These are phyloP conservation scores for Lingula anatina DNA, from an alignment of 2,888 invertebrate species.

Conservation along the genomic window DNA sequence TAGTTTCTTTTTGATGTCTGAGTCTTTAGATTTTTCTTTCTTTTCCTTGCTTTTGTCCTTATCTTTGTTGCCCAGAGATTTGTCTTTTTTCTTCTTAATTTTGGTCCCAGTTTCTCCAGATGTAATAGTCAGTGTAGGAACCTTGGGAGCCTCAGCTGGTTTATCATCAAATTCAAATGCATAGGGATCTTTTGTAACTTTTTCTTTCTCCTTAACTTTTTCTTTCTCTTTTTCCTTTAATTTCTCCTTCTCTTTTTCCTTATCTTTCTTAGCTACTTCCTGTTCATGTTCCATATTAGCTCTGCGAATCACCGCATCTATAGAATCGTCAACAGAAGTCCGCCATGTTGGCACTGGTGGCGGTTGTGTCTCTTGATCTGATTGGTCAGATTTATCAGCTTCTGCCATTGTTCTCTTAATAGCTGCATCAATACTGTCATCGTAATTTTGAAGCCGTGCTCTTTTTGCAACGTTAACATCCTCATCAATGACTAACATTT, in stretches of 20 bases:
- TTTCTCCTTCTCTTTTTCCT: constrained; percentile 66
- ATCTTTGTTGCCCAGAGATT: too few species aligned
- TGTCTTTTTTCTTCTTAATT: too few species aligned
- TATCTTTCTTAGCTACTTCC: constrained; percentile 54
- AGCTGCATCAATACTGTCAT: not conserved
- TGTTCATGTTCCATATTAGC: constrained; percentile 25
- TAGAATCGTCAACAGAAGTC: constrained; percentile 28
- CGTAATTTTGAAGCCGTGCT: not conserved
- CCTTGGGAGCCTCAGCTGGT: not conserved
- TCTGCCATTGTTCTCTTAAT: not conserved
- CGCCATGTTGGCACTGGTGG: too few species aligned
- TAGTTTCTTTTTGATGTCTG: not conserved
- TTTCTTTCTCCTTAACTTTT: constrained; percentile 28
- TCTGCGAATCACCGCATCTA: constrained; percentile 15
- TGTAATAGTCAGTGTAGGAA: not conserved
- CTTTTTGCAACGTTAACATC: not conserved
- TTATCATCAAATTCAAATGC: not conserved
- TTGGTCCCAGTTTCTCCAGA: too few species aligned
- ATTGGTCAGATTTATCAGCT: too few species aligned
- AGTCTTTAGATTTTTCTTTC: not conserved
- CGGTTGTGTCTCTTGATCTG: too few species aligned
- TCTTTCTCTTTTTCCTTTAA: constrained; percentile 62
- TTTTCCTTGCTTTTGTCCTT: too few species aligned
- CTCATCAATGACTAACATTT: not conserved
- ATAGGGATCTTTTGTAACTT: constrained; percentile 4